Percentiles rank a stretch among this genome's conserved stretches.
phyloP scores from a whole-genome alignment of 2,113 vertebrate species.

The Chaenogobius annularis region DNA sequence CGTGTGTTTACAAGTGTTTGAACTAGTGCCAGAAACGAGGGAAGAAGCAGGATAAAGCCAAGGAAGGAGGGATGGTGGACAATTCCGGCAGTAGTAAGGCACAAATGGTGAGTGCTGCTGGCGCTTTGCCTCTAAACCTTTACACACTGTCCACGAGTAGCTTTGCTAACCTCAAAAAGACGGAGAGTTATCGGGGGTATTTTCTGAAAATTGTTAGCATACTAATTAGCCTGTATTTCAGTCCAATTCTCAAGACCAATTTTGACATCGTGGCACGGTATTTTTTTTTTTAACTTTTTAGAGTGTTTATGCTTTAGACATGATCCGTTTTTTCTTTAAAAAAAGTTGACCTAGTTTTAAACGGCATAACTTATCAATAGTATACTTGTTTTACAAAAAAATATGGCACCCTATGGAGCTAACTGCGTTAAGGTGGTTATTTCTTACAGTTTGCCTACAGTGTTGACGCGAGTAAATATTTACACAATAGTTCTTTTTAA shows the following conservation, averaged over 20 bases:
- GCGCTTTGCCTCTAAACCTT: not conserved
- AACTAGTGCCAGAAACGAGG: constrained; percentile 65
- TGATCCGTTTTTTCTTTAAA: no score
- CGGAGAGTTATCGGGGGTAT: not conserved
- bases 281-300: not conserved
- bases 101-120: constrained; percentile 77
- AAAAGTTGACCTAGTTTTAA: not conserved
- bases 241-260: not conserved
- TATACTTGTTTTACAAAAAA: constrained; percentile 22
- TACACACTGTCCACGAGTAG: not conserved
- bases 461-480: not conserved
- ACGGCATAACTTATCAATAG: not conserved
- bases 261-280: constrained; percentile 9
- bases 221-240: constrained; percentile 5
- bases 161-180: not conserved
- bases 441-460: not conserved
- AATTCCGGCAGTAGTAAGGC: constrained; percentile 78
- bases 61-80: constrained; percentile 81
- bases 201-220: not conserved
- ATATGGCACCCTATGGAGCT: constrained; percentile 11
- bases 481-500: not conserved
- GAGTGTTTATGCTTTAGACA: not conserved
- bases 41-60: constrained; percentile 57
- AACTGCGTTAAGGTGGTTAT: constrained; percentile 24
- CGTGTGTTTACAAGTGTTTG: constrained; percentile 71